Evolutionary conservation across 2,113 vertebrate genomes (phyloP), one percentile per base, ranked within the genome.

Genomic region (Protobothrops mucrosquamatus): DNA sequence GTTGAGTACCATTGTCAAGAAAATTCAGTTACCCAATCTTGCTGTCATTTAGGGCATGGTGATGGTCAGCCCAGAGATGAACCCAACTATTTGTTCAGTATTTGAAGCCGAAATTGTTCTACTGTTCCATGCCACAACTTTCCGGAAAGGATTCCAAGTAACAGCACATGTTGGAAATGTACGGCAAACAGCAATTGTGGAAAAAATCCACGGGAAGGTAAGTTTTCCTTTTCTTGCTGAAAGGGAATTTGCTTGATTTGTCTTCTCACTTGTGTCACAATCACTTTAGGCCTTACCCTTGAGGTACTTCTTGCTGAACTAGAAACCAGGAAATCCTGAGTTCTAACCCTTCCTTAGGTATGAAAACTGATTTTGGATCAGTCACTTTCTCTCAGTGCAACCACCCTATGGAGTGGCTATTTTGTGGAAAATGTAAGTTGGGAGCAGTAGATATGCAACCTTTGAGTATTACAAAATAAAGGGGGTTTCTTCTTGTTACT

Each of bases 41-140:
- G 6, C 92, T 97, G 29, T 96, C 92, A 29, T 91, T 39, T 97
- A 99, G 99, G 99, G 99, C 59, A 99, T 99, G 99, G 99, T 99
- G 96, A 99, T 99, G 99, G 99, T 99, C 96, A 99, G 99, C 96
- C 99, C 98, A 1, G 99, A 99, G 97, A 99, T 99, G 99, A 98
- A 99, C 91, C 99, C 99, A 57, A 99, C 98, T 48, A 99, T 99
- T 96, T 99, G 99, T 97, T 99, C 98, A 96, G 98, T 98, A 96
- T 99, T 99, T 93, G 99, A 99, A 96, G 99, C 99, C 0, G 99
- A 99, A 97, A 99, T 99, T 0, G 98, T 99, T 88, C 97, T 99
- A 64, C 97, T 99, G 57, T 99, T 99, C 96, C 99, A 99, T 8
- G 98, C 99, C 55, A 99, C 99, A 6, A 99, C 99, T 93, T 99